These are phyloP conservation scores for Cercopithecus hamlyni DNA, from an alignment of 2,797 vertebrate genomes.

Conservation along the genomic window DNA sequence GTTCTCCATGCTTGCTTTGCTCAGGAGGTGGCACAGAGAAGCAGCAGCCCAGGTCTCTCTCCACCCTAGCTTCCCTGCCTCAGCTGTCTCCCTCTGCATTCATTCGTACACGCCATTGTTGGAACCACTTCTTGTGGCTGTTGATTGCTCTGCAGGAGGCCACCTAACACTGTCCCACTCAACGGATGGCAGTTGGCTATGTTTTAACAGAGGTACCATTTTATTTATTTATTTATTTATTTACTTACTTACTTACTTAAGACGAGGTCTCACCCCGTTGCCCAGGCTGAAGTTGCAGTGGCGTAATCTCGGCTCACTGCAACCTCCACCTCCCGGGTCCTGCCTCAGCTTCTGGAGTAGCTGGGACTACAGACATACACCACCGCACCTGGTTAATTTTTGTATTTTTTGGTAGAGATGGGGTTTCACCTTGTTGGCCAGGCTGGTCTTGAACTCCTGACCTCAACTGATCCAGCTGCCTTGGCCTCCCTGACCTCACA, in stretches of 20 bases:
- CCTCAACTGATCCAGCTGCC: background rate
- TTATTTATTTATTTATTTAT: no score
- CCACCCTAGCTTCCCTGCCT: background rate
- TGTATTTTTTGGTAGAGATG: background rate
- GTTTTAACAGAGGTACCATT: background rate
- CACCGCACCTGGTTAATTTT: background rate
- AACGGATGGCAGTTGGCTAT: background rate
- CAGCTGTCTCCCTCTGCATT: background rate
- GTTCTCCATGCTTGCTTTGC: background rate
- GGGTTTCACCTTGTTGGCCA: background rate
- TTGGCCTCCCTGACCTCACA: background rate
- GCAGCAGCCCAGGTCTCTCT: background rate
- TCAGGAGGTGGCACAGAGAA: background rate
- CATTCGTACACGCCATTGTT: no score
- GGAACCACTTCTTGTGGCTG: background rate
- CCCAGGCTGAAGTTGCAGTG: background rate
- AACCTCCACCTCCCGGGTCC: background rate
- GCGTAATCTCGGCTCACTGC: background rate
- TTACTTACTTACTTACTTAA: no score
- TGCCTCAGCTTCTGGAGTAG: background rate
- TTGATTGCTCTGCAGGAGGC: background rate
- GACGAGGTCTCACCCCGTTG: no score
- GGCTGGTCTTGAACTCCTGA: background rate
- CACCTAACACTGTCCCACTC: rapidly evolving
- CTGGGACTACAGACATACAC: background rate